Conservation (phyloP, 2,888 invertebrate species). For the Steromphala cineraria region DNA sequence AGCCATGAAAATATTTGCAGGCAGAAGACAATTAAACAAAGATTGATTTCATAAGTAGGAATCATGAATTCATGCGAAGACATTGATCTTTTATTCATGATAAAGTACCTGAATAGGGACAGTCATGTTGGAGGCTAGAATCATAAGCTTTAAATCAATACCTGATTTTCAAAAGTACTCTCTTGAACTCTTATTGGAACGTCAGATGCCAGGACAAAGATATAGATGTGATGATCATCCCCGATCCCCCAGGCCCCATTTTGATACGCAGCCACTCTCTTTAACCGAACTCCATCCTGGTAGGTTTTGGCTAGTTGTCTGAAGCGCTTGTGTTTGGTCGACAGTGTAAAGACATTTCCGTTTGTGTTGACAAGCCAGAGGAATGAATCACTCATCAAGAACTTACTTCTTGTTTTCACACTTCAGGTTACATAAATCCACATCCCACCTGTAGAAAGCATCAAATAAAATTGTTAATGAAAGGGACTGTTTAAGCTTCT, state of each 20-base stretch:
- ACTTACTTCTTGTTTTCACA: not conserved
- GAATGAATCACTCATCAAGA: conserved; percentile 37
- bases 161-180: conserved; percentile 94
- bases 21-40: too few species aligned
- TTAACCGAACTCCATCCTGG: conserved; percentile 87
- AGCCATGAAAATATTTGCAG: too few species aligned
- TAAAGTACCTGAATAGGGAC: too few species aligned
- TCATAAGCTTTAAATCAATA: conserved; percentile 60
- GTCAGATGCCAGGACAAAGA: conserved; percentile 91
- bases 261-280: conserved; percentile 85
- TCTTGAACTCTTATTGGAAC: conserved; percentile 93
- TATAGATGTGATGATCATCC: conserved; percentile 93
- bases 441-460: too few species aligned
- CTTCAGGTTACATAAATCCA: too few species aligned
- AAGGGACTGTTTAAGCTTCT: too few species aligned
- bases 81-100: too few species aligned
- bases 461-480: too few species aligned
- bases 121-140: too few species aligned
- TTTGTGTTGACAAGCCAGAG: conserved; percentile 86
- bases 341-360: conserved; percentile 89
- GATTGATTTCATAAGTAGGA: too few species aligned
- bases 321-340: conserved; percentile 89
- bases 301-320: conserved; percentile 85
- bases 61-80: too few species aligned
- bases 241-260: conserved; percentile 91